Evolutionary conservation across 2,113 vertebrate species (phyloP).

Genomic region (Cavia porcellus): DNA sequence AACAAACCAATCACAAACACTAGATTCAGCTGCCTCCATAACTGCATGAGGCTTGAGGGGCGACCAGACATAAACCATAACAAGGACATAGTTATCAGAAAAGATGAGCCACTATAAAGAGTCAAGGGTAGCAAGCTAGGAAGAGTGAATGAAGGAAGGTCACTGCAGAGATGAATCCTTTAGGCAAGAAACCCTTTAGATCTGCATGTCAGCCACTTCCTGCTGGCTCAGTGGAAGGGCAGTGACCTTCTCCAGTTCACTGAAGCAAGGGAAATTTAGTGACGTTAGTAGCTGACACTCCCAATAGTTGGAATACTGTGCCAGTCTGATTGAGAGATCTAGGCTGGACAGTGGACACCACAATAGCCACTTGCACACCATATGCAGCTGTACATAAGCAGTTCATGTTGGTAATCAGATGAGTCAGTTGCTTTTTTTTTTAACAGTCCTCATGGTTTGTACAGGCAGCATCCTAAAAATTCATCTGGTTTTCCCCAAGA

Average conservation of each 20-base stretch:
- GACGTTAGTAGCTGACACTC: background rate
- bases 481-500: slow-evolving; percentile 74
- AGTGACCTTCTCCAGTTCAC: background rate
- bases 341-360: background rate
- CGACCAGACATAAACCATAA: too few species aligned
- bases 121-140: background rate
- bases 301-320: background rate
- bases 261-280: background rate
- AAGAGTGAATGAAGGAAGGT: background rate
- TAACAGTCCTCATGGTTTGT: background rate
- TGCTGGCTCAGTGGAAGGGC: background rate
- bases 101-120: background rate
- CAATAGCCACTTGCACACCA: background rate
- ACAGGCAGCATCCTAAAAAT: slow-evolving; percentile 50
- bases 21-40: too few species aligned
- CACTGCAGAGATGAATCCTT: background rate
- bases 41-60: too few species aligned
- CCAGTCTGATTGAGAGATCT: background rate
- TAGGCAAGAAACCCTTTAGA: background rate
- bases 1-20: too few species aligned
- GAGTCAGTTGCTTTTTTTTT: background rate
- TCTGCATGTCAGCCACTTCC: background rate
- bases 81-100: background rate
- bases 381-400: slow-evolving; percentile 47
- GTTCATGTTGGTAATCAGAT: background rate